Base-by-base conservation (phyloP, 2,113 vertebrate species). In the Grallaria varia region DNA sequence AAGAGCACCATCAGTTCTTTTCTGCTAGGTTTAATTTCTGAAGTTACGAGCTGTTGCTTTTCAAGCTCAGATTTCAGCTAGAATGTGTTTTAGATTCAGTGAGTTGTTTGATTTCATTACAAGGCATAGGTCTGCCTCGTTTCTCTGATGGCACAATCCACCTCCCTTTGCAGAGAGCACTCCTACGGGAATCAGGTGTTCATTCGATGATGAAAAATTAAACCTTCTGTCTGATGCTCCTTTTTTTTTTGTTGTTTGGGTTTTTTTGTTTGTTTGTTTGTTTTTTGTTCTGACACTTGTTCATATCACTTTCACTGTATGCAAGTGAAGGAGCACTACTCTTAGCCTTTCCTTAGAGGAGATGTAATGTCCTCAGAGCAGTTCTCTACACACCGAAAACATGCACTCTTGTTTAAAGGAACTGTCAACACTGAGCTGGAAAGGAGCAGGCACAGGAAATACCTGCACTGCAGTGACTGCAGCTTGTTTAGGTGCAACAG, bases 81-180 rank as follows among this genome's bases (percentile, higher is more conserved):
- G 44, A 92, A 60, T 60, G 40, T 87, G 14, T 62, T 68, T 93
- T 95, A 87, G 91, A 66, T 94, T 89, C 94, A 84, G 76, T 83
- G 93, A 95, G 92, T 81, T 90, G 87, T 95, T 93, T 94, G 93
- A 92, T 95, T 96, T 95, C 87, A 86, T 93, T 93, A 49, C 53
- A 83, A 95, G 84, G 78, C 77, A 35, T 11, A 56, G 87, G 55
- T 95, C 69, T 95, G 77, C 83, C 78, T 68, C 15, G 0, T 85
- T 88, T 75, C 71, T 90, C 85, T 87, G 92, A 64, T 89, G 93
- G 74, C 66, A 89, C 56, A 76, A 81, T 92, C 52, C 40, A 85
- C 91, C 91, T 97, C 73, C 81, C 62, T 94, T 95, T 79, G 83
- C 95, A 90, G 79, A 76, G 67, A 60, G 81, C 30, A 6, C 72